phyloP scores from a whole-genome alignment of 2,113 vertebrate species.

The Corythaixoides concolor region DNA sequence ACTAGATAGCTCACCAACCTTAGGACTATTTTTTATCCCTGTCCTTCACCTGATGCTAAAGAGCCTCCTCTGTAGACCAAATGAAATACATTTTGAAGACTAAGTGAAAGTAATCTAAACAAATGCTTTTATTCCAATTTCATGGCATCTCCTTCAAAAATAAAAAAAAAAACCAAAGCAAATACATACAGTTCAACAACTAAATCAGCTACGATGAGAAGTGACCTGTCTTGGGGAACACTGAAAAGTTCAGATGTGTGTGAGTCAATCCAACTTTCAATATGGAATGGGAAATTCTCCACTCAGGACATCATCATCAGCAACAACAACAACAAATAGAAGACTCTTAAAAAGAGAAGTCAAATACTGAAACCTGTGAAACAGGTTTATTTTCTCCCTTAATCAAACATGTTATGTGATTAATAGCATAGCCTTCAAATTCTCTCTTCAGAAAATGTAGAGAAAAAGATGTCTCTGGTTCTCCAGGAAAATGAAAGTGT shows the following conservation, averaged over 20 bases:
- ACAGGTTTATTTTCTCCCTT: slow-evolving; percentile 1
- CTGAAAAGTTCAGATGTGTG: slow-evolving; percentile 35
- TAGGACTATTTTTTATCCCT: slow-evolving; percentile 22
- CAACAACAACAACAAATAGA: not conserved
- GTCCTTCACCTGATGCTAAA: slow-evolving; percentile 42
- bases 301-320: not conserved
- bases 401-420: not conserved
- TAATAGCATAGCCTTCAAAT: not conserved
- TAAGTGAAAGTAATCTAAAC: slow-evolving; percentile 27
- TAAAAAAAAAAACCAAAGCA: not conserved
- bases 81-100: slow-evolving; percentile 46
- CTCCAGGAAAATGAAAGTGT: not conserved
- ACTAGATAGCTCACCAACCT: slow-evolving; percentile 48
- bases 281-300: slow-evolving; percentile 21
- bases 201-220: not conserved
- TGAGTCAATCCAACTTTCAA: slow-evolving; percentile 31
- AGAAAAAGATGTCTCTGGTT: not conserved
- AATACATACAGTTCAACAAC: not conserved
- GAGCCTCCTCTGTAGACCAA: slow-evolving; percentile 32
- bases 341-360: not conserved
- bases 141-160: not conserved
- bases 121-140: slow-evolving; percentile 1
- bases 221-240: not conserved
- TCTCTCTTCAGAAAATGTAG: not conserved
- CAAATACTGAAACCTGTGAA: slow-evolving; percentile 12